Conservation (phyloP, 92 coral and sea anemone genomes). For the Actinernus sp. region DNA sequence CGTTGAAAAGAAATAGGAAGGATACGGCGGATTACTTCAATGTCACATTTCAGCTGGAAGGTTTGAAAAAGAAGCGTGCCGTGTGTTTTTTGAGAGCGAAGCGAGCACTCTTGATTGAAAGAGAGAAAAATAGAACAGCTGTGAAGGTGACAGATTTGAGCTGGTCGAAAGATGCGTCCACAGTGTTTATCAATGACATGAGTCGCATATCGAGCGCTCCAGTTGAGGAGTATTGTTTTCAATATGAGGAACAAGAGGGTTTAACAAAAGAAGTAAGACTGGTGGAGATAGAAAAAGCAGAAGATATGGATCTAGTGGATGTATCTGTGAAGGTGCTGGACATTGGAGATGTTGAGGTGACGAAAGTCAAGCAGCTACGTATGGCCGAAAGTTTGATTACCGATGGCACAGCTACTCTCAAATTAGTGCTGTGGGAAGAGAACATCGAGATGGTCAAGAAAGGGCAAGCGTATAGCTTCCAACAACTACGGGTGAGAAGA, state of each 20-base stretch:
- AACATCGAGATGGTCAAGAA: too few relatives aligned
- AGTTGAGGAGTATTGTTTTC: conserved; percentile 27
- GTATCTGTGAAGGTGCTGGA: conserved; percentile 19
- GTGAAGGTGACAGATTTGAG: conserved; percentile 11
- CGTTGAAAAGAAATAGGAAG: conserved; percentile 19
- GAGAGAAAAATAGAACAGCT: conserved; percentile 34
- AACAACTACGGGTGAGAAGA: conserved; percentile 21
- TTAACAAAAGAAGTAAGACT: conserved; percentile 6
- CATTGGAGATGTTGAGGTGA: conserved; percentile 21
- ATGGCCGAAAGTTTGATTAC: conserved; percentile 23
- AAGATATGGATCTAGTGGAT: conserved; percentile 24
- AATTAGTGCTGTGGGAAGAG: conserved; percentile 28
- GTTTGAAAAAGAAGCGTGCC: neutral
- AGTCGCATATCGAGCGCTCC: conserved; percentile 12
- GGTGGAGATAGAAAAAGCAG: neutral
- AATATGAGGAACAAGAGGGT: conserved; percentile 9
- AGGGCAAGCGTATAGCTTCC: conserved; percentile 23
- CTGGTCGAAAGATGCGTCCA: conserved; percentile 2
- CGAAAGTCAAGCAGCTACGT: too few relatives aligned
- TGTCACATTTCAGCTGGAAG: conserved; percentile 1
- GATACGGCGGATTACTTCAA: conserved; percentile 4
- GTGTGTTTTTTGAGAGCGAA: conserved; percentile 31
- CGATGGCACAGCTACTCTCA: conserved; percentile 31
- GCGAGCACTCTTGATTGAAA: conserved; percentile 22
- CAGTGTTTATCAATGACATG: conserved; percentile 33